These are phyloP conservation scores for Lethrus apterus DNA, from an alignment of 1,140 invertebrate species.

Conservation along the genomic window DNA sequence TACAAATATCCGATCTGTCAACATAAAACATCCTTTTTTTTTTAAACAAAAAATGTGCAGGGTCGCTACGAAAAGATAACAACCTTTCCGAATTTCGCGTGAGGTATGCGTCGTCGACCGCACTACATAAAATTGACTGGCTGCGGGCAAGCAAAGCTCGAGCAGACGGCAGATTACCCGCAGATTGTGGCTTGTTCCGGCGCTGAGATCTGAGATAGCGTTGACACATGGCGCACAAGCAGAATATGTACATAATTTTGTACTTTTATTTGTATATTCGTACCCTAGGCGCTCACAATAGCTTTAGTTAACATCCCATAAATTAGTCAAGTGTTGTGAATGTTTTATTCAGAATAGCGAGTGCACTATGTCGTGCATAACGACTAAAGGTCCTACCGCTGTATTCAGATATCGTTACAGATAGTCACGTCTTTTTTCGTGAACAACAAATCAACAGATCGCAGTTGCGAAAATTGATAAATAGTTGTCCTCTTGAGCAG, in stretches of 20 bases:
- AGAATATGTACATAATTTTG: slow-evolving; percentile 28
- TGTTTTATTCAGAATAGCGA: slow-evolving; percentile 24
- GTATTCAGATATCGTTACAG: slow-evolving; percentile 21
- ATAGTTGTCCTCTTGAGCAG: too few species aligned
- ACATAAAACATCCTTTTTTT: too few species aligned
- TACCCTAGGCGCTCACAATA: slow-evolving; percentile 24
- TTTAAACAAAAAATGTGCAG: too few species aligned
- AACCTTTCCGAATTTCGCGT: too few species aligned
- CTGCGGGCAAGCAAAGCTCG: too few species aligned
- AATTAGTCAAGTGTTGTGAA: slow-evolving; percentile 22
- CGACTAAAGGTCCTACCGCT: slow-evolving; percentile 14
- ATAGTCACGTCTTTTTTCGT: slow-evolving; percentile 16
- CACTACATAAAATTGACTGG: too few species aligned
- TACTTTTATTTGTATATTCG: slow-evolving; percentile 26
- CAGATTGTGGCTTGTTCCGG: slow-evolving; percentile 23
- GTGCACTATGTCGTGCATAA: slow-evolving; percentile 14
- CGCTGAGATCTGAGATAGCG: slow-evolving; percentile 23
- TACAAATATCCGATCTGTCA: too few species aligned
- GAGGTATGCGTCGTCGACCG: too few species aligned
- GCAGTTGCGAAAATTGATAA: too few species aligned
- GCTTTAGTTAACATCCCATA: slow-evolving; percentile 26
- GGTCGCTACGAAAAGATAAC: too few species aligned
- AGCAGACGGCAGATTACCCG: slow-evolving; percentile 14
- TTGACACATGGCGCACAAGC: slow-evolving; percentile 23
- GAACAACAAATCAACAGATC: slow-evolving; percentile 3